Conservation (phyloP, 2,888 invertebrate species). For the Drosophila austrosaltans region DNA sequence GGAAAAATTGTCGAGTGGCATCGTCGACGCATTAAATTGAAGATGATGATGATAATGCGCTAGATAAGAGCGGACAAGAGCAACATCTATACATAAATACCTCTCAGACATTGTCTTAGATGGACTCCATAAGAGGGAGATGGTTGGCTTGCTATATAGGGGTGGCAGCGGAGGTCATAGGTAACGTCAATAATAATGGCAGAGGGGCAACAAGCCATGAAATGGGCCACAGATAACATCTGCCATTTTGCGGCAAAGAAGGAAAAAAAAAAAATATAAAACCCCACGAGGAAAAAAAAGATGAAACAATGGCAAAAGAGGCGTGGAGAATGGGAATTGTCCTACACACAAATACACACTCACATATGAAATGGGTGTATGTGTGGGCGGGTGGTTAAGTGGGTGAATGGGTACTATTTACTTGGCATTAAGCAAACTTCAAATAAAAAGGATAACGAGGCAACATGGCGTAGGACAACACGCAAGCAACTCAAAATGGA, state of each 20-base stretch:
- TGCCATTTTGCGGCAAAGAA: slow-evolving; percentile 46
- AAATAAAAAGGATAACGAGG: slow-evolving; percentile 80
- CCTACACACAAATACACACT: not conserved
- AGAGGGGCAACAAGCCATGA: slow-evolving; percentile 70
- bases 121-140: slow-evolving; percentile 20
- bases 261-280: slow-evolving; percentile 50
- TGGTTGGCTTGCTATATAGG: slow-evolving; percentile 4
- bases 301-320: slow-evolving; percentile 43
- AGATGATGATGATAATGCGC: slow-evolving; percentile 78
- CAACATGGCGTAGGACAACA: slow-evolving; percentile 59
- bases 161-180: slow-evolving; percentile 59
- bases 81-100: slow-evolving; percentile 15
- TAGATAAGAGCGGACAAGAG: slow-evolving; percentile 58
- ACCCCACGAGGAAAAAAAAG: slow-evolving; percentile 20
- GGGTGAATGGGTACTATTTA: slow-evolving; percentile 62
- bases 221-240: slow-evolving; percentile 52
- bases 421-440: slow-evolving; percentile 76
- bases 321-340: slow-evolving; percentile 15
- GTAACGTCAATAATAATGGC: slow-evolving; percentile 73
- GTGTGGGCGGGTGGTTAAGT: slow-evolving; percentile 19
- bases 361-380: not conserved
- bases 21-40: slow-evolving; percentile 78
- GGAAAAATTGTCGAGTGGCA: slow-evolving; percentile 70
- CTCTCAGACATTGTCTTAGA: slow-evolving; percentile 14
- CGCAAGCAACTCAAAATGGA: slow-evolving; percentile 68